Percentiles rank a stretch among this genome's conserved stretches.
These are phyloP conservation scores for Holotrichia oblita DNA, from an alignment of 1,140 invertebrate genomes.

Conservation along the genomic window DNA sequence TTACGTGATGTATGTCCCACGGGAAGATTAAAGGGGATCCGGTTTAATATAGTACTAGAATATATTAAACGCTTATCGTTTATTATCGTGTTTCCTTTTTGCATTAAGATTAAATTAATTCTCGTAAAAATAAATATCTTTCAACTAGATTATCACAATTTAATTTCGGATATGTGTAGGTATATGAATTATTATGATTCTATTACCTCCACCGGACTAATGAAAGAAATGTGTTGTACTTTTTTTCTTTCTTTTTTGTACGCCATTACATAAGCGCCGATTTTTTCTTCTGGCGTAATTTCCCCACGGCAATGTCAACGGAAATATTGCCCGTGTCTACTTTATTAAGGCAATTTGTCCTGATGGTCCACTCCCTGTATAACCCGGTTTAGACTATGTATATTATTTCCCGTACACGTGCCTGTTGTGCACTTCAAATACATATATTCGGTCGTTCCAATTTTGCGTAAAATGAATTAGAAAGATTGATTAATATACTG, in stretches of 20 bases:
- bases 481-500: too few relatives aligned
- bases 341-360: background rate
- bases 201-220: background rate
- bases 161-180: background rate
- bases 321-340: background rate
- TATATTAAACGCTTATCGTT: conserved; percentile 28
- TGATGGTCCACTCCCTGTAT: too few relatives aligned
- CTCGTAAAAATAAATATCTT: too few relatives aligned
- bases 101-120: too few relatives aligned
- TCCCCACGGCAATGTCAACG: background rate
- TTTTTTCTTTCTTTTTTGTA: background rate
- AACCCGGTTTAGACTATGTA: too few relatives aligned
- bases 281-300: background rate
- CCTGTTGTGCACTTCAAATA: too few relatives aligned
- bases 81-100: too few relatives aligned
- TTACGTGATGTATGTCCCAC: conserved; percentile 26
- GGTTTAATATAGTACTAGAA: conserved; percentile 5
- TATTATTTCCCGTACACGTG: too few relatives aligned
- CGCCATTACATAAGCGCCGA: background rate
- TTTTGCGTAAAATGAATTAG: too few relatives aligned
- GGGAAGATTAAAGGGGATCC: conserved; percentile 15
- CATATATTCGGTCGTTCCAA: too few relatives aligned
- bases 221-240: background rate
- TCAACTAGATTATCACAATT: background rate
- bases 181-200: background rate